A percentile compares a stretch with the other conserved stretches of the same genome.
phyloP scores from a whole-genome alignment of 2,797 vertebrate species.

The Trichosurus vulpecula region DNA sequence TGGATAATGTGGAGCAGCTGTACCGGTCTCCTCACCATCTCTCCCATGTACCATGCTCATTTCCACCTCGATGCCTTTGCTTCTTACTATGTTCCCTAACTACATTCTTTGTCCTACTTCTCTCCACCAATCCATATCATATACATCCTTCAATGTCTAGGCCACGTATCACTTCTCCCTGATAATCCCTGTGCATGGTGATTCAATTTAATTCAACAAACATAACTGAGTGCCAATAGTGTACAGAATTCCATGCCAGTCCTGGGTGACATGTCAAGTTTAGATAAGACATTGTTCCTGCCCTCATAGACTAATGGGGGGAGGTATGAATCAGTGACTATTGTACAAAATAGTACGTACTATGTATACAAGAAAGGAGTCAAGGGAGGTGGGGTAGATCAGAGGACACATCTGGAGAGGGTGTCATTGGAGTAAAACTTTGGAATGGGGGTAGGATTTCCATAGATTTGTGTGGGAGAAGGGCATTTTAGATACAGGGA shows the following conservation, averaged over 20 bases:
- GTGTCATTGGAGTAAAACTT: background rate
- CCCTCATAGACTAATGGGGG: background rate
- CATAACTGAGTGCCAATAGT: background rate
- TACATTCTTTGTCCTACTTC: background rate
- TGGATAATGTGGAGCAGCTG: background rate
- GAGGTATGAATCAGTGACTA: background rate
- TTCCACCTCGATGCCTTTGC: background rate
- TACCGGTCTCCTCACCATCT: background rate
- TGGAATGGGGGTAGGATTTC: background rate
- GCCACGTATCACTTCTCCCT: background rate
- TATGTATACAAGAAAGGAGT: background rate
- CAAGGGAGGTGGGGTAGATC: background rate
- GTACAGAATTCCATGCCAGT: background rate
- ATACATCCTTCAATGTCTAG: background rate
- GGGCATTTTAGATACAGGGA: background rate
- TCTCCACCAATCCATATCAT: background rate
- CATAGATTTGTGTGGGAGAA: background rate
- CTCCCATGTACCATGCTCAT: background rate
- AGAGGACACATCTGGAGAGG: background rate
- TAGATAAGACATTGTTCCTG: background rate
- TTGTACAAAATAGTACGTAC: background rate
- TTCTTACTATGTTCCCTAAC: background rate
- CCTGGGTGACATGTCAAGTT: background rate
- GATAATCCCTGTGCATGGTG: background rate
- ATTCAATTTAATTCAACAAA: background rate